Evolutionary conservation across 1,140 invertebrate genomes (phyloP), one percentile per base, ranked within the genome.

Genomic region (Doryteuthis pealeii): DNA sequence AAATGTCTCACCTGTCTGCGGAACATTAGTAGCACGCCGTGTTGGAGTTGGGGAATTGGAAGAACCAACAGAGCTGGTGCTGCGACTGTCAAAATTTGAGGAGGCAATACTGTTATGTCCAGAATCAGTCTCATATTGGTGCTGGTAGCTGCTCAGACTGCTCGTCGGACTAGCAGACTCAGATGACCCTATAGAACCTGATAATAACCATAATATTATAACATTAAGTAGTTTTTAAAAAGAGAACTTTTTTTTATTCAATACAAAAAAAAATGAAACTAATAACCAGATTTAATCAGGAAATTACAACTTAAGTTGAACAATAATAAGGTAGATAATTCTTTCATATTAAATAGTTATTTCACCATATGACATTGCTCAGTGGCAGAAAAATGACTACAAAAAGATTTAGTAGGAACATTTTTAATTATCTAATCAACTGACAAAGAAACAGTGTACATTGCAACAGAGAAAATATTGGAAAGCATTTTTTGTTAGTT

Each of bases 181-280:
- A 86, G 92, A 94, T 78, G 93, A 94, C 76, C 93, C 94, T 78
- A 94, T 91, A 72, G 94, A 95, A 85, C 93, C 93, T 92, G 79
- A 31, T 79, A 12, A 65, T 72, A 45, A 45, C 71, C 45, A 74
- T 26, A 10, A 28, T 10, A 65, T 73, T 70, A 12, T 22, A 30
- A 62, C n/a, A 70, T 54, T 30, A 40, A 40, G 65, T 12, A 35
- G 4, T 32, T 28, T 28, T 26, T 65, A n/a, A 71, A 71, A 35
- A 12, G 65, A 26, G 58, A n/a, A 75, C 14, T 40, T 40, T 3
- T 10, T 40, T 3, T 10, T 40, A 5, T 40, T 40, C 10, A 10
- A 40, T 40, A 40, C 35, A 40, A 40, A 40, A 3, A 40, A 40
- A 40, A 40, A n/a, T n/a, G 35, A 40, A 40, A 40, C 35, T 40